phyloP scores from a whole-genome alignment of 2,797 vertebrate species.

The Lutjanus argentimaculatus region DNA sequence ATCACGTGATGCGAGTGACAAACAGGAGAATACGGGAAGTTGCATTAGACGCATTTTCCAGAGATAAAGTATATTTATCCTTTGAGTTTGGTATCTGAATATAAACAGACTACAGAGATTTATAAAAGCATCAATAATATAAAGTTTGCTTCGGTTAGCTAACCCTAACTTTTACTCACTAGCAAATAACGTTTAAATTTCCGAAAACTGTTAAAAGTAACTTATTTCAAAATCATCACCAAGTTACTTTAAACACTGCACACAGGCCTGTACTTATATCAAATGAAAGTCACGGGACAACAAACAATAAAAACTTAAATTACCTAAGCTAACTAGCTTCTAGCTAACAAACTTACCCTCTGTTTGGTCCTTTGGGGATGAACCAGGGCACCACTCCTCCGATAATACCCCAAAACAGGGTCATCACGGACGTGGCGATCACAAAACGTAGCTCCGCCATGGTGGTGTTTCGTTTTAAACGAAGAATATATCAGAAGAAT shows the following conservation, averaged over 20 bases:
- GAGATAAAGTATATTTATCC: not conserved
- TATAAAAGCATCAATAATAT: accelerated
- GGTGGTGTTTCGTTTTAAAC: not conserved
- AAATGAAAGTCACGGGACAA: not conserved
- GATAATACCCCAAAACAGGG: constrained; percentile 93
- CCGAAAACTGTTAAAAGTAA: not conserved
- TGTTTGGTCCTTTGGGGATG: constrained; percentile 95
- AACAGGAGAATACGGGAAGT: constrained; percentile 64
- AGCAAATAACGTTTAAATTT: not conserved
- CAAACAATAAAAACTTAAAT: not conserved
- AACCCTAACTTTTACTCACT: constrained; percentile 31
- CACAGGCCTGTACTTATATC: too few relatives aligned
- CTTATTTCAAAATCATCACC: too few relatives aligned
- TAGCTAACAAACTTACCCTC: constrained; percentile 90
- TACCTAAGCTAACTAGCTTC: not conserved
- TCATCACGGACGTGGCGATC: constrained; percentile 92
- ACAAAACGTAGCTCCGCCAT: constrained; percentile 90
- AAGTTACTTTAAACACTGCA: too few relatives aligned
- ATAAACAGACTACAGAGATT: not conserved
- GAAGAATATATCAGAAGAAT: not conserved
- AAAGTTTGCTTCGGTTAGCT: not conserved
- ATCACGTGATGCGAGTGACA: constrained; percentile 57
- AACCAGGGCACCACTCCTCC: constrained; percentile 93
- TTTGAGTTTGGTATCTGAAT: not conserved
- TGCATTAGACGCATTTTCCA: constrained; percentile 25